Base-by-base conservation (phyloP, 2,797 vertebrate species). In the Dryobates pubescens region DNA sequence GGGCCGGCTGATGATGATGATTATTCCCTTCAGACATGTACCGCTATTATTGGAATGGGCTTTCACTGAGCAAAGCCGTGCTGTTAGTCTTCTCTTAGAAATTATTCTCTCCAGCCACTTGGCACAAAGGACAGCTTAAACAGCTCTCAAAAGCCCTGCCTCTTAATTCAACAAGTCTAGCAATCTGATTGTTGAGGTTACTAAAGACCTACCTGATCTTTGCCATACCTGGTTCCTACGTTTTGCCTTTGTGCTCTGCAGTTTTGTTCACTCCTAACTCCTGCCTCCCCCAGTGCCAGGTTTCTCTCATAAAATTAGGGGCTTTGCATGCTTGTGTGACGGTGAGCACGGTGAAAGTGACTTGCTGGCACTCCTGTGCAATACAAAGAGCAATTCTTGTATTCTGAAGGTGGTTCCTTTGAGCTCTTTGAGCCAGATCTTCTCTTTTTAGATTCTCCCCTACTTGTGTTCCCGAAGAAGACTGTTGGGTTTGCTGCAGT, bases 41-140 rank as follows among this genome's bases (percentile, higher is more conserved):
- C 74, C 70, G 86, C 82, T 94, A 56, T 94, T 92, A 78, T 59
- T 93, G 64, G 87, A 81, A 90, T 92, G 84, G 70, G 76, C 76
- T 93, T 89, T 81, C n/a, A 84, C 45, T 72, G 77, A 91, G 81
- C 88, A 58, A 75, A 84, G 88, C 68, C 54, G 5, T 71, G 69
- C 67, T 43, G 49, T 63, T 86, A 62, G 63, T 74, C 86, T 88
- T 73, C 87, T 87, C 92, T 88, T 94, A 76, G 91, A 93, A 94
- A 90, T 89, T 74, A 51, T 70, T 90, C 78, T 84, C 88, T 92
- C 32, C 49, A 84, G 80, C 79, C 85, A 29, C 87, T 94, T 91
- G 90, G 86, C 85, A n/a, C 57, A 22, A 73, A 80, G 62, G 82
- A 65, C 41, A 73, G 32, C 76, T 88, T 69, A 45, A 78, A 82